Evolutionary conservation across 2,797 vertebrate genomes (phyloP).

Genomic region (Clarias pachynema): DNA sequence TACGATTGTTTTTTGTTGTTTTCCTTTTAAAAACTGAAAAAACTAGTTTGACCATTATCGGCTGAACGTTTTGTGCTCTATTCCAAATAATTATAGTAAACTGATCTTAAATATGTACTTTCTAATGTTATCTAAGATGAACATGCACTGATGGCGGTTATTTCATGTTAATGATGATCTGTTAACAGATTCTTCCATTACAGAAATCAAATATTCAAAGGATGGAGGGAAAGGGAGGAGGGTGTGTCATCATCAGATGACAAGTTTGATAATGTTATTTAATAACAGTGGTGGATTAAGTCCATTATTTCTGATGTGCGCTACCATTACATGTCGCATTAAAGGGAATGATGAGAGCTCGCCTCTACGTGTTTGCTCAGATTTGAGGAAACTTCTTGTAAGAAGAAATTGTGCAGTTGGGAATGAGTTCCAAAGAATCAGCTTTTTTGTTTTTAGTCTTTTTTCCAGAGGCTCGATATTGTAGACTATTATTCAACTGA

Average conservation of each 20-base stretch:
- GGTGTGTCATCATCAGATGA: not conserved
- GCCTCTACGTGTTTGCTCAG: not conserved
- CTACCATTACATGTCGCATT: no score
- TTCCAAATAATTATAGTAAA: not conserved
- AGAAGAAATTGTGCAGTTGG: no score
- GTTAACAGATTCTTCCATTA: not conserved
- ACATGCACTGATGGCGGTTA: not conserved
- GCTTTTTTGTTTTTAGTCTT: no score
- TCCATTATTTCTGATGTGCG: not conserved
- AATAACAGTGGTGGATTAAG: not conserved
- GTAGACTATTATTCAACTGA: no score
- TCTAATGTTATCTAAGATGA: not conserved
- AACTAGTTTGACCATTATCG: not conserved
- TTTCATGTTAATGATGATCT: not conserved
- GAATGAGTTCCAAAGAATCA: no score
- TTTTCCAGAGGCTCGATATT: no score
- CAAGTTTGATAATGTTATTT: not conserved
- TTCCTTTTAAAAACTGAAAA: not conserved
- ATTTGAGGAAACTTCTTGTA: not conserved
- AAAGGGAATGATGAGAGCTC: no score
- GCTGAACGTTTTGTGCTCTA: not conserved
- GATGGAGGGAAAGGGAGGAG: not conserved
- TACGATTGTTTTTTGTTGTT: no score
- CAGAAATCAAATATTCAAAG: not conserved
- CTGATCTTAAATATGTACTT: not conserved